phyloP scores from a whole-genome alignment of 2,888 invertebrate genomes.

The Helleia helle region DNA sequence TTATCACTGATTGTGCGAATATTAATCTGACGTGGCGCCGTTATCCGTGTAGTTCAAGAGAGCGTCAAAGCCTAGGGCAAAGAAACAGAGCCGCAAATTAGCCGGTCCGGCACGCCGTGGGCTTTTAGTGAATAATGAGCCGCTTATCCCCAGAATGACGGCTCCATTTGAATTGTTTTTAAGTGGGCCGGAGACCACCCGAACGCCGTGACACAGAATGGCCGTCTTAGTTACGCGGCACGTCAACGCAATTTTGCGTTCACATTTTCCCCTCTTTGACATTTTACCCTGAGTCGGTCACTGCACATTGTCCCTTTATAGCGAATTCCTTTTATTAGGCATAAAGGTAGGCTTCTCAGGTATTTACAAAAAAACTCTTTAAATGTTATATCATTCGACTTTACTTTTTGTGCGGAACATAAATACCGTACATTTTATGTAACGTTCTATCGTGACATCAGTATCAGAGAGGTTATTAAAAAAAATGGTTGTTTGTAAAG shows the following conservation, averaged over 20 bases:
- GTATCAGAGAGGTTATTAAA: no score
- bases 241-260: constrained; percentile 54
- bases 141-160: constrained; percentile 64
- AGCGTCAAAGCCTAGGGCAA: constrained; percentile 59
- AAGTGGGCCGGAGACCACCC: constrained; percentile 56
- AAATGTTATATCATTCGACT: no score
- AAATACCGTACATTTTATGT: no score
- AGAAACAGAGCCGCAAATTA: constrained; percentile 72
- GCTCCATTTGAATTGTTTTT: constrained; percentile 59
- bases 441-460: no score
- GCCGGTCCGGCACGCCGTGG: constrained; percentile 65
- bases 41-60: constrained; percentile 44
- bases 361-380: neutral
- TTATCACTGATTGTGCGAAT: constrained; percentile 63
- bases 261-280: constrained; percentile 52
- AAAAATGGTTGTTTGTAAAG: no score
- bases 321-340: constrained; percentile 16
- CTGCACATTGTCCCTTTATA: constrained; percentile 41
- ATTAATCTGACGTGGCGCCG: constrained; percentile 47
- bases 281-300: constrained; percentile 57
- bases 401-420: no score
- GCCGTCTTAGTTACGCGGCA: constrained; percentile 5
- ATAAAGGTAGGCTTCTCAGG: neutral
- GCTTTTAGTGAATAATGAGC: constrained; percentile 73
- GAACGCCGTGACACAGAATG: constrained; percentile 18